Base-by-base conservation (phyloP, 2,113 vertebrate genomes). In the Leptodactylus fuscus region DNA sequence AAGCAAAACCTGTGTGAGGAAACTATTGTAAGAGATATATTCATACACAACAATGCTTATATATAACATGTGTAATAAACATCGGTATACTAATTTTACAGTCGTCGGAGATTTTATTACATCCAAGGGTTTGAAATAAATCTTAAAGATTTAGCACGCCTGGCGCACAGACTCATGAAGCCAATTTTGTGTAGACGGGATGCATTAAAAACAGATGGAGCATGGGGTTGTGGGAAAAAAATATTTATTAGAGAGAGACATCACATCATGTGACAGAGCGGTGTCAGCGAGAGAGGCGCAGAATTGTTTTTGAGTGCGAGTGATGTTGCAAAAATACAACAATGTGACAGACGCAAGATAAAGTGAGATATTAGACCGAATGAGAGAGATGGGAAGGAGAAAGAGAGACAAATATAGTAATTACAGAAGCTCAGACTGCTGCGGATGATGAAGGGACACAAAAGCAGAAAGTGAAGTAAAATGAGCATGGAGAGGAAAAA, bases 371-470 rank as follows among this genome's bases (percentile, higher is more conserved):
- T 60, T 60, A 80, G 36, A 62, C 22, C 20, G 77, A 80, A 60
- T 58, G 55, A 80, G 77, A 80, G 77, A 80, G 77, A 60, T 62
- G 51, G 34, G 71, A 74, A 32, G 15, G 32, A 74, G 81, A 41
- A 44, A 41, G 41, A 83, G 53, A 85, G 73, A 77, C 58, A 65
- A 85, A 78, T 78, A 85, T 49, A 85, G 74, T 85, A 77, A 85
- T 84, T 77, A 84, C 71, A 76, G 41, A 77, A 44, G 51, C 62
- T n/a, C 62, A 70, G 65, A 24, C 71, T 48, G 73, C 53, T 67
- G 58, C 41, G 48, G 83, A 85, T 85, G 74, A 77, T 85, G 58
- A 44, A 71, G 71, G 83, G 74, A 55, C 34, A n/a, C 44, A 18
- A 41, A 55, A 53, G 81, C 48, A 36, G 48, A 82, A 81, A 82